Evolutionary conservation across 2,113 vertebrate genomes (phyloP).

Genomic region (Protomyctophum bolini): DNA sequence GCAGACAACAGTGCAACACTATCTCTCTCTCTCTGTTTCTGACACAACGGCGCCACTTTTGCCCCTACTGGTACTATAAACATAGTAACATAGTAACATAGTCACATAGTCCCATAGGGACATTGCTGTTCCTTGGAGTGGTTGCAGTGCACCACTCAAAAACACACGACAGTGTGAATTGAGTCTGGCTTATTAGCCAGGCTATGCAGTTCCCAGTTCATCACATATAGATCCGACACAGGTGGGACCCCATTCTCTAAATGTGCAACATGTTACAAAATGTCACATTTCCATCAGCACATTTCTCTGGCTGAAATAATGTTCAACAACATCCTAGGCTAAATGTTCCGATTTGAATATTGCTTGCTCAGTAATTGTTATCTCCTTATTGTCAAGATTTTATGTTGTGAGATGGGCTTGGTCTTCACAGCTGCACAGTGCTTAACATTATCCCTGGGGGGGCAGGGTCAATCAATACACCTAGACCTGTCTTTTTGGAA

Average conservation of each 20-base stretch:
- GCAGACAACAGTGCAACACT: too few species aligned
- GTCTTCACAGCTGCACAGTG: constrained; percentile 56
- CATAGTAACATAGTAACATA: too few species aligned
- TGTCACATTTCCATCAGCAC: constrained; percentile 44
- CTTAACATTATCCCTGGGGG: constrained; percentile 60
- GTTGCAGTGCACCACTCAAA: too few species aligned
- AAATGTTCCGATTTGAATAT: constrained; percentile 67
- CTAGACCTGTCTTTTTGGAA: constrained; percentile 54
- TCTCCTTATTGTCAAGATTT: constrained; percentile 64
- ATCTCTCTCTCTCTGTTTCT: too few species aligned
- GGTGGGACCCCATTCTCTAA: constrained; percentile 4
- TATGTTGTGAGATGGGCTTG: constrained; percentile 49
- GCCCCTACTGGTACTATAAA: too few species aligned
- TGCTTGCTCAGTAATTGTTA: constrained; percentile 66
- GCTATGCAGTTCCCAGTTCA: not conserved
- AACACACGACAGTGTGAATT: too few species aligned
- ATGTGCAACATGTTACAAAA: not conserved
- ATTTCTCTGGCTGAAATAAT: constrained; percentile 47
- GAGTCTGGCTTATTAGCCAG: too few species aligned
- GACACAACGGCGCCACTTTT: too few species aligned
- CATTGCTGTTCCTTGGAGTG: too few species aligned
- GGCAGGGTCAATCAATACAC: constrained; percentile 68
- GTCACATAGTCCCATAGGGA: too few species aligned
- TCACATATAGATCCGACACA: not conserved
- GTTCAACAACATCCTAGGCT: constrained; percentile 28